Conservation (phyloP, 2,113 vertebrate genomes). For the Pituophis catenifer region DNA sequence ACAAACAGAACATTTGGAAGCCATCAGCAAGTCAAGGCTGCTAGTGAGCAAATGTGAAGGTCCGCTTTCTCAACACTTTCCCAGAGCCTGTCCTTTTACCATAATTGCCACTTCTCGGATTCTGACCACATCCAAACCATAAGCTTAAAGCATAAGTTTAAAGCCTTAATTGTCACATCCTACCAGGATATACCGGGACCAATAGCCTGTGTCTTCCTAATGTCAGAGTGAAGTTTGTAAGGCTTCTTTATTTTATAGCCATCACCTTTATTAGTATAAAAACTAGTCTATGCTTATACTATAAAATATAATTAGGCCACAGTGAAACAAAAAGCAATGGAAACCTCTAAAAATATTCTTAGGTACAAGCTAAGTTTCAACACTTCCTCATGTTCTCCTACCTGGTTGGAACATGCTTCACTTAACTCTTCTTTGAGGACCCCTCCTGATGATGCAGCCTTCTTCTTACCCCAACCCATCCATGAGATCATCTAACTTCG, state of each 20-base stretch:
- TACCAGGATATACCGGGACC: not conserved
- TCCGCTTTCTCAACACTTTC: not conserved
- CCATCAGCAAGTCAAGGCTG: constrained; percentile 32
- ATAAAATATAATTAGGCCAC: not conserved
- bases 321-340: not conserved
- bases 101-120: not conserved
- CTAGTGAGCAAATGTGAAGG: not conserved
- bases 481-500: not conserved
- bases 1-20: not conserved
- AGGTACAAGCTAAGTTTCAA: not conserved
- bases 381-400: not conserved
- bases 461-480: not conserved
- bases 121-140: not conserved
- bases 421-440: not conserved
- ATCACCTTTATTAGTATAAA: not conserved
- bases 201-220: not conserved
- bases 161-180: not conserved
- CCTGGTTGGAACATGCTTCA: not conserved
- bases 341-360: not conserved
- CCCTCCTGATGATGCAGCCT: not conserved
- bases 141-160: not conserved
- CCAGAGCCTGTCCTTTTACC: too few relatives aligned
- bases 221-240: not conserved
- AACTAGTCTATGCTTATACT: not conserved
- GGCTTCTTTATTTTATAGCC: not conserved